phyloP scores from a whole-genome alignment of 2,797 vertebrate species.

The Cirrhinus molitorella region DNA sequence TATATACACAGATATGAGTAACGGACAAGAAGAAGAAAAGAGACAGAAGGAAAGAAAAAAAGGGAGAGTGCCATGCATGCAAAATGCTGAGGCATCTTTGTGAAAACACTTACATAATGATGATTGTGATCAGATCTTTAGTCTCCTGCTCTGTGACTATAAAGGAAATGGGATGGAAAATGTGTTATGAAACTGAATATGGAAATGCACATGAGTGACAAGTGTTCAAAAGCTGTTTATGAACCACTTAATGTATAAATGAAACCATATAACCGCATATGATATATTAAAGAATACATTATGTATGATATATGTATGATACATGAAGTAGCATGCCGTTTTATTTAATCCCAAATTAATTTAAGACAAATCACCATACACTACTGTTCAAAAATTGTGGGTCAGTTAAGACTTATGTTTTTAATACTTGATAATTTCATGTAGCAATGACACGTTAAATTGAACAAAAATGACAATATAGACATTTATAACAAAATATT shows the following conservation, averaged over 20 bases:
- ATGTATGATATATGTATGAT: slow-evolving; percentile 19
- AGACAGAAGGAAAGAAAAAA: neutral
- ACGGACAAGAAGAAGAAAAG: neutral
- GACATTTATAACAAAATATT: neutral
- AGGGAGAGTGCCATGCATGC: neutral
- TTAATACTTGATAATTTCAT: neutral
- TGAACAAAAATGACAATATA: neutral
- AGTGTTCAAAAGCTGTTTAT: slow-evolving; percentile 59
- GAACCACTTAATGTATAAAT: slow-evolving; percentile 34
- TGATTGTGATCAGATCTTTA: slow-evolving; percentile 94
- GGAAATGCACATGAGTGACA: slow-evolving; percentile 62
- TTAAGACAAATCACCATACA: neutral
- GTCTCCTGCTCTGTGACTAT: slow-evolving; percentile 91
- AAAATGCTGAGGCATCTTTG: slow-evolving; percentile 56
- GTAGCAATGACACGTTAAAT: neutral
- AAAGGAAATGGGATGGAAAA: slow-evolving; percentile 90
- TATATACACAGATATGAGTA: slow-evolving; percentile 61
- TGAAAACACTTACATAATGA: slow-evolving; percentile 92
- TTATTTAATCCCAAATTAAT: slow-evolving; percentile 5
- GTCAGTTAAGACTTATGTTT: neutral
- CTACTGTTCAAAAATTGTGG: neutral
- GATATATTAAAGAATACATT: neutral
- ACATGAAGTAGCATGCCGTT: slow-evolving; percentile 10
- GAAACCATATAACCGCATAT: slow-evolving; percentile 32
- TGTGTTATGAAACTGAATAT: slow-evolving; percentile 74